Evolutionary conservation across 2,797 vertebrate genomes (phyloP), one percentile per base, ranked within the genome.

Genomic region (Sebastes taczanowskii): DNA sequence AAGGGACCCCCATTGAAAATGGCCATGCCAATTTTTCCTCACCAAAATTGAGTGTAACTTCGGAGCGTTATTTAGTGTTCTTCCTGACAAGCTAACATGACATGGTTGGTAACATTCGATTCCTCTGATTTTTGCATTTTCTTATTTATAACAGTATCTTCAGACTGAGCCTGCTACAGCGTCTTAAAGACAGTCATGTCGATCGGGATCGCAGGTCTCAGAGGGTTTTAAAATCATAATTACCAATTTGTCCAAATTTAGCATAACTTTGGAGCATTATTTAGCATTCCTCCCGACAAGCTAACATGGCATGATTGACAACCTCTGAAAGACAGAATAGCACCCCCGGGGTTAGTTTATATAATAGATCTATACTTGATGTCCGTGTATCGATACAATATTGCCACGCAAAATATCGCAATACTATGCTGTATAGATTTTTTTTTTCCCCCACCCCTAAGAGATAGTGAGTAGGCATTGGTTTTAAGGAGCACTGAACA

Each of bases 401-500:
- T 52, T 20, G 20, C 49, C 0, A n/a, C 14, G 20, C 49, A 53
- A 53, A 53, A n/a, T 20, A 52, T n/a, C 0, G 18, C 49, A 0
- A 0, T 52, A 52, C 18, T 52, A 20, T 52, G 7, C 18, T 52
- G 46, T 52, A 52, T 52, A 8, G 46, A n/a, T 52, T n/a, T 52
- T 9, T 42, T 42, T 18, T 18, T 7, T 1, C 1, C 46, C 20
- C 18, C 18, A 52, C 20, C 49, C 49, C 49, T 46, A 46, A 49
- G 18, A 2, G 53, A 75, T 77, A 34, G 65, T 20, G n/a, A 27
- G 49, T 32, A 35, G n/a, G 5, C 32, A 20, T 78, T 76, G 60
- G 56, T 79, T 83, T 71, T 60, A 69, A 62, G 63, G 20, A 77
- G 30, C 22, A 25, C 18, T 18, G 11, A 38, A 70, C 53, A 74